A percentile compares a stretch with the other conserved stretches of the same genome.
Conservation (phyloP, 30 jellyfish, hydroid and myxozoan genomes). For the Mastigias papua region DNA sequence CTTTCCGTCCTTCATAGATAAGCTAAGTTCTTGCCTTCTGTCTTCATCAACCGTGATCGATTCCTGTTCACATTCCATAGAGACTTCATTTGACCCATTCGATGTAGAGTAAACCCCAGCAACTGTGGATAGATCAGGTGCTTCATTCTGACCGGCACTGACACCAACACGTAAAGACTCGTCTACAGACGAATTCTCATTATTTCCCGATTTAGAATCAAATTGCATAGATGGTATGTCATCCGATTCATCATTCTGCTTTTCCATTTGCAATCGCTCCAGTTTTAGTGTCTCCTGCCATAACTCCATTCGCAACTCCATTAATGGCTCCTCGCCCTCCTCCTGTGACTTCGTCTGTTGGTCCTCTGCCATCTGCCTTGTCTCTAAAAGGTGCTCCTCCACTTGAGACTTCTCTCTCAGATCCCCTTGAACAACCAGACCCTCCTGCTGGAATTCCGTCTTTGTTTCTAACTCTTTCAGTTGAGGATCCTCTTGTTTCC, state of each 20-base stretch:
- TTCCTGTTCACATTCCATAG: neutral
- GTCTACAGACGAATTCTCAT: neutral
- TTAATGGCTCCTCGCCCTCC: neutral
- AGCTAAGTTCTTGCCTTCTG: neutral
- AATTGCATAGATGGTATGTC: neutral
- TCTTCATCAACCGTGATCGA: neutral
- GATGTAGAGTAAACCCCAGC: neutral
- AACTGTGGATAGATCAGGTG: neutral
- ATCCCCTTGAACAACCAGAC: neutral
- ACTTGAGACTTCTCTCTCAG: neutral
- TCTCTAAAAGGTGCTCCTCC: neutral
- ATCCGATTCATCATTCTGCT: neutral
- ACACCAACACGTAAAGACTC: neutral
- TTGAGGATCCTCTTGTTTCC: neutral
- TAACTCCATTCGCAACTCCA: neutral
- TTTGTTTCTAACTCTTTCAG: neutral
- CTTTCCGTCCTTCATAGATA: neutral
- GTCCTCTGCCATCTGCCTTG: neutral
- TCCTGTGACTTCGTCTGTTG: neutral
- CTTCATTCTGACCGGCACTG: neutral
- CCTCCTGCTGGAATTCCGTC: neutral
- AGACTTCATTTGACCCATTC: neutral
- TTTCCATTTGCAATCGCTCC: conserved; percentile 2
- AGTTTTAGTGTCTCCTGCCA: neutral
- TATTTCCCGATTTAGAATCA: conserved; percentile 16